Percentiles rank a stretch among this genome's conserved stretches.
phyloP scores from a whole-genome alignment of 2,113 vertebrate genomes.

The Brachionichthys hirsutus region DNA sequence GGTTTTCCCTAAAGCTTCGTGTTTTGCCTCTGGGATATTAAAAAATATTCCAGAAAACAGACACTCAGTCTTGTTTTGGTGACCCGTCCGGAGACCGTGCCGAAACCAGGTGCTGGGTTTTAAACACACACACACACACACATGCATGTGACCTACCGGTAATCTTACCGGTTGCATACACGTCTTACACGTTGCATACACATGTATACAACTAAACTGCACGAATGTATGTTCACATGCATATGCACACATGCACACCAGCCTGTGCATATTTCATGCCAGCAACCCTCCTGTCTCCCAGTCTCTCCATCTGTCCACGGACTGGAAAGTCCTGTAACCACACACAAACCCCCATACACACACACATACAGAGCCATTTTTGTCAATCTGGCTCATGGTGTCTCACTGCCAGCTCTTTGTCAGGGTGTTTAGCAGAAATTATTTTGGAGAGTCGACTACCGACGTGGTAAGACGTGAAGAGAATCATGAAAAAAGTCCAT shows the following conservation, averaged over 20 bases:
- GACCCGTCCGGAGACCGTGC: constrained; percentile 65
- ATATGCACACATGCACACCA: constrained; percentile 62
- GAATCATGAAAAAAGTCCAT: constrained; percentile 47
- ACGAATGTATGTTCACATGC: constrained; percentile 26
- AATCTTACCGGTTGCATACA: constrained; percentile 27
- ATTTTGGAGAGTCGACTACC: constrained; percentile 57
- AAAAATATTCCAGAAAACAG: constrained; percentile 56
- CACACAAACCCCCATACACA: constrained; percentile 20
- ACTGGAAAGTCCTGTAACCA: constrained; percentile 75
- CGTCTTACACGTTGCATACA: constrained; percentile 26
- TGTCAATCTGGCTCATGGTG: constrained; percentile 67
- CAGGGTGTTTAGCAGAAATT: constrained; percentile 63
- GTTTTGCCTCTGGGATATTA: constrained; percentile 52
- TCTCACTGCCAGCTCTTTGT: constrained; percentile 74
- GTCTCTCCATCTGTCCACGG: constrained; percentile 82
- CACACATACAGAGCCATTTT: constrained; percentile 56
- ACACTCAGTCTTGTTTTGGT: constrained; percentile 61
- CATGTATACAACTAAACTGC: constrained; percentile 8
- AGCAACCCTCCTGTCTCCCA: constrained; percentile 79
- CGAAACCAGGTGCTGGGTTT: constrained; percentile 68
- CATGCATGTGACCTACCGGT: constrained; percentile 32
- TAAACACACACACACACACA: constrained; percentile 50
- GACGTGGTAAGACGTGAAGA: constrained; percentile 54
- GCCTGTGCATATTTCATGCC: constrained; percentile 73
- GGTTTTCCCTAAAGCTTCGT: constrained; percentile 31